A percentile compares a stretch with the other conserved stretches of the same genome.
These are phyloP conservation scores for Actenoides hombroni DNA, from an alignment of 2,113 vertebrate genomes.

Conservation along the genomic window DNA sequence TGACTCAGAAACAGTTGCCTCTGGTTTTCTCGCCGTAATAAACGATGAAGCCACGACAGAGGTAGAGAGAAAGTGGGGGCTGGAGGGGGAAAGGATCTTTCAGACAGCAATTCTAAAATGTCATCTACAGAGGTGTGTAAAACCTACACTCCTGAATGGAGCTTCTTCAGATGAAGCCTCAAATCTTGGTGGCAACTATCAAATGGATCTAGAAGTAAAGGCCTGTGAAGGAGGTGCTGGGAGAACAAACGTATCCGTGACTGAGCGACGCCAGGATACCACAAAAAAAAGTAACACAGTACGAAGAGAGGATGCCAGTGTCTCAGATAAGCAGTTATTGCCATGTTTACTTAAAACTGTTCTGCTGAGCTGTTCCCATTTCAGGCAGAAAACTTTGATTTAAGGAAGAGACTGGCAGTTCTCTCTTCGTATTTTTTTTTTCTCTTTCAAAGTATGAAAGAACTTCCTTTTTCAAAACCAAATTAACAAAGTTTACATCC, in stretches of 20 bases:
- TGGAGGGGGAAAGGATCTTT: neutral
- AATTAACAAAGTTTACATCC: slow-evolving; percentile 63
- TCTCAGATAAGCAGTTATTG: slow-evolving; percentile 42
- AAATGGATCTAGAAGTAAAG: neutral
- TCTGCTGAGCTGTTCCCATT: slow-evolving; percentile 71
- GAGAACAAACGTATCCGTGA: slow-evolving; percentile 22
- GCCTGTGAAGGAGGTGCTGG: neutral
- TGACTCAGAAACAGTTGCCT: neutral
- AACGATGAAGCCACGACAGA: neutral
- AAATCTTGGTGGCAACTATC: neutral
- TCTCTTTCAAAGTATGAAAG: slow-evolving; percentile 60
- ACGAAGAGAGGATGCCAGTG: slow-evolving; percentile 24
- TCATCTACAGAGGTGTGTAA: neutral
- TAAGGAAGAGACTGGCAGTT: slow-evolving; percentile 68
- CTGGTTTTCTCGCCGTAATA: neutral
- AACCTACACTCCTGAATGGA: neutral
- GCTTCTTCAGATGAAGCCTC: neutral
- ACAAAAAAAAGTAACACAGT: neutral
- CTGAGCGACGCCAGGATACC: neutral
- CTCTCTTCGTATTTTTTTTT: slow-evolving; percentile 63
- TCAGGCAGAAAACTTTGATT: slow-evolving; percentile 72
- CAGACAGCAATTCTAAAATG: neutral
- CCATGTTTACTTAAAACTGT: slow-evolving; percentile 69
- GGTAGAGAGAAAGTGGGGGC: neutral
- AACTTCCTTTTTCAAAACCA: slow-evolving; percentile 67